Evolutionary conservation across 2,113 vertebrate species (phyloP), one percentile per base, ranked within the genome.

Genomic region (Brienomyrus brachyistius): DNA sequence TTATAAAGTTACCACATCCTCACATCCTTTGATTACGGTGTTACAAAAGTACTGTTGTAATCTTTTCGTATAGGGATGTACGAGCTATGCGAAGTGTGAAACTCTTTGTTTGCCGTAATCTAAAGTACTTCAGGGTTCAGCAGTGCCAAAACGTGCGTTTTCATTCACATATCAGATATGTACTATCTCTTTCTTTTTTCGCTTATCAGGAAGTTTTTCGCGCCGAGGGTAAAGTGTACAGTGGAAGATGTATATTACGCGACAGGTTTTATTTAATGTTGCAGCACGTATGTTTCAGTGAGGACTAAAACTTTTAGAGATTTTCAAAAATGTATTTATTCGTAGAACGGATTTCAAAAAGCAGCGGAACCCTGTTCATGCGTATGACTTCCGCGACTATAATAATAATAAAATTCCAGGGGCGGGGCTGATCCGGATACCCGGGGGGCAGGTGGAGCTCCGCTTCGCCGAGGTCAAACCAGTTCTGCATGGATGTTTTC

Each of bases 391-490:
- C 82, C 82, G 82, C n/a, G 45, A 47, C 82, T 84, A 48, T 23
- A 45, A 48, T 84, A 45, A 48, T 84, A 48, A 48, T n/a, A 47
- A 84, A 10, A 84, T 84, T 84, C 82, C 82, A 45, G 82, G 45
- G 82, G 82, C 21, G 82, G 40, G 21, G 21, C 43, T 84, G 45
- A 3, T 47, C 43, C 17, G 82, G 21, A 84, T 84, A 47, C 82
- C 45, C 45, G 82, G 82, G 82, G 45, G 82, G 45, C 82, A 84
- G 82, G 82, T 84, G 82, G 82, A 84, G 45, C 82, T 21, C 82
- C 21, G 43, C 82, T 23, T 6, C 82, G 82, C 82, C 45, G 82
- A 45, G 45, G 82, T 84, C 82, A 84, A 84, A 84, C 82, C 43
- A 47, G 82, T 84, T 84, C 45, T 84, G 21, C 40, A 4, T 84